Percentiles rank a stretch among this genome's conserved stretches.
Conservation (phyloP, 2,888 invertebrate species). For the Bombyx huttoni region DNA sequence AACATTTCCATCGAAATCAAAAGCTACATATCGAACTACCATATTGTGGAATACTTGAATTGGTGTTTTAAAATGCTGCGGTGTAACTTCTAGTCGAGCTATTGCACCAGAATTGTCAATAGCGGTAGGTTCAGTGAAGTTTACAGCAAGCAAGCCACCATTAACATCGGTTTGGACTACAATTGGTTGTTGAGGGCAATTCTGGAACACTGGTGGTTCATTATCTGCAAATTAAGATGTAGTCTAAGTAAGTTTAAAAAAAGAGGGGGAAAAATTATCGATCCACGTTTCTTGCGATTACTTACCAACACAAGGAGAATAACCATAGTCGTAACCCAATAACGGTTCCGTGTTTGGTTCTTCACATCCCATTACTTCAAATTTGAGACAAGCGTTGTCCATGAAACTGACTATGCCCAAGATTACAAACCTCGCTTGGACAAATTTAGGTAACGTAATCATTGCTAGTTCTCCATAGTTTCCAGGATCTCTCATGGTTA, state of each 20-base stretch:
- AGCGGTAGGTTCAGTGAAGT: constrained; percentile 94
- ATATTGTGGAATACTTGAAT: constrained; percentile 91
- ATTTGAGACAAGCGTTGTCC: constrained; percentile 96
- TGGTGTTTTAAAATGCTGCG: constrained; percentile 91
- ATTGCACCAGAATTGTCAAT: constrained; percentile 97
- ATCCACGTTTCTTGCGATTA: constrained; percentile 2
- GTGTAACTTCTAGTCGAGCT: constrained; percentile 92
- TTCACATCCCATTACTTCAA: constrained; percentile 96
- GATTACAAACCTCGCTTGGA: constrained; percentile 94
- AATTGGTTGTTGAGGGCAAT: constrained; percentile 94
- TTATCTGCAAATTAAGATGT: constrained; percentile 75
- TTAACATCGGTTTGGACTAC: constrained; percentile 89
- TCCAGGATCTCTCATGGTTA: constrained; percentile 95
- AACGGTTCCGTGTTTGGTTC: constrained; percentile 86
- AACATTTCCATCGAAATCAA: constrained; percentile 97
- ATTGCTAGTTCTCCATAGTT: constrained; percentile 96
- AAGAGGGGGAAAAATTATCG: too few relatives aligned
- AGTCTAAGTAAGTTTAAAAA: too few relatives aligned
- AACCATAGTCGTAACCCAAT: constrained; percentile 93
- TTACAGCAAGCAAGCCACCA: constrained; percentile 90
- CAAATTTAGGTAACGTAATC: constrained; percentile 94
- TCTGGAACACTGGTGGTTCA: constrained; percentile 96
- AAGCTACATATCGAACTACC: constrained; percentile 95
- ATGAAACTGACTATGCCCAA: constrained; percentile 96
- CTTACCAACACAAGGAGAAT: constrained; percentile 91